Evolutionary conservation across 2,888 invertebrate genomes (phyloP).

Genomic region (Morinoia aosen): DNA sequence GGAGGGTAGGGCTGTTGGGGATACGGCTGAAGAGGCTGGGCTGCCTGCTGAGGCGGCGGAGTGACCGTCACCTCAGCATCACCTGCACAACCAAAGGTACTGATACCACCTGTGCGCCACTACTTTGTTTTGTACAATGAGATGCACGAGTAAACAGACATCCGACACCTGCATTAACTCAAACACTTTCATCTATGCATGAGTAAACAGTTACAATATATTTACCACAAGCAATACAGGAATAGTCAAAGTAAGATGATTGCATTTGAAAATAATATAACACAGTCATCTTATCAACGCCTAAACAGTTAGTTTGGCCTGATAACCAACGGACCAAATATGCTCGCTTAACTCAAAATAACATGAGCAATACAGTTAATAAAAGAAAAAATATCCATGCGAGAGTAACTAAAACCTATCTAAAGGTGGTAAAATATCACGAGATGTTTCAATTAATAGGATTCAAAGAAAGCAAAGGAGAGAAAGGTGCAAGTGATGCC

Average conservation of each 20-base stretch:
- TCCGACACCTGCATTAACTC: no score
- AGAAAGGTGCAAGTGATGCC: no score
- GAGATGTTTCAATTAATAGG: neutral
- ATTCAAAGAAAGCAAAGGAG: no score
- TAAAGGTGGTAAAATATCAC: neutral
- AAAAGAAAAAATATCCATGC: neutral
- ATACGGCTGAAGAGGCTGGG: slow-evolving; percentile 45
- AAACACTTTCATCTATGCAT: no score
- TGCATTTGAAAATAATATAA: no score
- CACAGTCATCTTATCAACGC: no score
- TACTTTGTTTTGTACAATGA: neutral
- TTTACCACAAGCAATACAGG: no score
- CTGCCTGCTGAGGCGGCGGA: slow-evolving; percentile 27
- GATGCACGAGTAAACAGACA: no score
- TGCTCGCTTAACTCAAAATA: neutral
- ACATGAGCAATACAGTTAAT: neutral
- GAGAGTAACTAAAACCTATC: no score
- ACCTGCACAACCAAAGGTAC: neutral
- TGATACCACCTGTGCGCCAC: neutral
- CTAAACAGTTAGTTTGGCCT: neutral
- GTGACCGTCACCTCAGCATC: slow-evolving; percentile 43
- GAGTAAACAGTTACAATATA: no score
- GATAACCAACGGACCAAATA: neutral
- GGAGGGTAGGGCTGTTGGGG: slow-evolving; percentile 23
- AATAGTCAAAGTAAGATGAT: no score